A percentile compares a stretch with the other conserved stretches of the same genome.
phyloP scores from a whole-genome alignment of 2,113 vertebrate species.

The Zosterops lateralis region DNA sequence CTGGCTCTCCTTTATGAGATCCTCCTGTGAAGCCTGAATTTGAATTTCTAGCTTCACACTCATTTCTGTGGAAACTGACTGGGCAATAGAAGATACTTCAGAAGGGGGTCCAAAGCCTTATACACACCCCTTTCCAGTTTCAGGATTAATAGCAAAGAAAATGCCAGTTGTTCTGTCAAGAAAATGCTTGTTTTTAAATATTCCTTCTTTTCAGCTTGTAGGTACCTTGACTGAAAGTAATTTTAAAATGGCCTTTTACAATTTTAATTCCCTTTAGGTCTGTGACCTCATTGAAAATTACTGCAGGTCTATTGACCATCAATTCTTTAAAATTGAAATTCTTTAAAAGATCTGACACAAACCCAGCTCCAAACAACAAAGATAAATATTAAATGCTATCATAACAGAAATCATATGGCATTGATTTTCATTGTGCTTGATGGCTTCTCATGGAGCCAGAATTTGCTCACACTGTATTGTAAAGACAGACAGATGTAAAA shows the following conservation, averaged over 20 bases:
- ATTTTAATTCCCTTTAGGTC: not conserved
- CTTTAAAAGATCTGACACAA: not conserved
- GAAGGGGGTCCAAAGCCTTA: not conserved
- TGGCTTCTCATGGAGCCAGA: not conserved
- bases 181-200: not conserved
- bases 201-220: not conserved
- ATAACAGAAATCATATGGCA: not conserved
- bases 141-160: not conserved
- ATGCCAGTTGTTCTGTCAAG: not conserved
- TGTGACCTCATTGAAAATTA: not conserved
- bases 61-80: not conserved
- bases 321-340: not conserved
- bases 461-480: not conserved
- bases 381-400: not conserved
- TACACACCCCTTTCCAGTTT: accelerated
- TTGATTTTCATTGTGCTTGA: not conserved
- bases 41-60: not conserved
- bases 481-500: not conserved
- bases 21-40: not conserved
- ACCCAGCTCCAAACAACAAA: not conserved
- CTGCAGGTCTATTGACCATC: not conserved
- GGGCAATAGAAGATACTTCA: not conserved
- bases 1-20: not conserved
- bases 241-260: not conserved
- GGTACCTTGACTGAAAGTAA: not conserved